These are phyloP conservation scores for Nemopilema nomurai DNA, from an alignment of 30 jellyfish, hydroid and myxozoan genomes.

Conservation along the genomic window DNA sequence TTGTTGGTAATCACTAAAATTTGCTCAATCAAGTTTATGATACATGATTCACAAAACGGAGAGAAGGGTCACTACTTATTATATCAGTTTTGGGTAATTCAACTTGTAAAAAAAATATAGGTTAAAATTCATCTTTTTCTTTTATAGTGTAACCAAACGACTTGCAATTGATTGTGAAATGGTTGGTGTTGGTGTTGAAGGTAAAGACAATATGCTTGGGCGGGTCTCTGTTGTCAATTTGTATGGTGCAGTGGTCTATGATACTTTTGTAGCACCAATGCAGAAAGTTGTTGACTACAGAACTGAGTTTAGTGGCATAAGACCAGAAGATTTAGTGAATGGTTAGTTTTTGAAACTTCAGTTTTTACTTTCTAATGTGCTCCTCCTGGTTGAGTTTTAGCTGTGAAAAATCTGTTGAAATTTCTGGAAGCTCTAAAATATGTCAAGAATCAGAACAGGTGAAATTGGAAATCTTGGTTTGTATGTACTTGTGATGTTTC, in stretches of 20 bases:
- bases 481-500: too few species aligned
- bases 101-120: not conserved
- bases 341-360: conserved; percentile 57
- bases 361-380: too few species aligned
- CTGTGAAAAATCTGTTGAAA: too few species aligned
- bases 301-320: conserved; percentile 91
- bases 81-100: not conserved
- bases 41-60: too few species aligned
- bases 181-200: conserved; percentile 97
- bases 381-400: too few species aligned
- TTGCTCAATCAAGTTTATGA: too few species aligned
- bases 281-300: conserved; percentile 89
- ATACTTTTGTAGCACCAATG: conserved; percentile 81
- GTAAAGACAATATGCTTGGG: conserved; percentile 85
- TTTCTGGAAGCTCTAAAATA: too few species aligned
- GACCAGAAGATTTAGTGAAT: conserved; percentile 71
- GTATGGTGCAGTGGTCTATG: conserved; percentile 80
- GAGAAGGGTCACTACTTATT: too few species aligned
- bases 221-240: conserved; percentile 90
- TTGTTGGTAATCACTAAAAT: too few species aligned
- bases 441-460: too few species aligned
- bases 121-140: not conserved
- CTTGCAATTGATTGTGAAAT: conserved; percentile 96
- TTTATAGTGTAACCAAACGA: conserved; percentile 63
- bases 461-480: too few species aligned